Evolutionary conservation across 2,888 invertebrate genomes (phyloP).

Genomic region (Epinotia nisella): DNA sequence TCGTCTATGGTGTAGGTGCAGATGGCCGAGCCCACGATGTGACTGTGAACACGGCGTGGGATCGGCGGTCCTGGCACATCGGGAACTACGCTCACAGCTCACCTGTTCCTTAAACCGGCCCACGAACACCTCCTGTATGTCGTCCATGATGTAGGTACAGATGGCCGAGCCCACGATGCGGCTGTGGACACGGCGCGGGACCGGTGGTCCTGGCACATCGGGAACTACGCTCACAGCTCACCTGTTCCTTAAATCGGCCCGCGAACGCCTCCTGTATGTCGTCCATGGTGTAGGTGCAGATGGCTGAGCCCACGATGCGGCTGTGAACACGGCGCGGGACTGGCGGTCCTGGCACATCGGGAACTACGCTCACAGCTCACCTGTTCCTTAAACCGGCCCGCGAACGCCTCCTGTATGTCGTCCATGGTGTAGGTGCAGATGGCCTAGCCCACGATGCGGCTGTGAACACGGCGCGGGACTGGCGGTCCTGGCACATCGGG

Average conservation of each 20-base stretch:
- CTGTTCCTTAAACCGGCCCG: neutral
- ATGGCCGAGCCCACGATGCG: conserved; percentile 88
- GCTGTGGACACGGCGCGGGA: conserved; percentile 89
- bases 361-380: neutral
- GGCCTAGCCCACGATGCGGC: conserved; percentile 88
- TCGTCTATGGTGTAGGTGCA: conserved; percentile 84
- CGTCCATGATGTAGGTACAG: conserved; percentile 84
- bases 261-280: conserved; percentile 47
- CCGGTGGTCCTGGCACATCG: neutral
- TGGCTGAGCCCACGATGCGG: conserved; percentile 87
- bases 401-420: conserved; percentile 47
- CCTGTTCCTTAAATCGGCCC: neutral
- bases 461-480: conserved; percentile 87
- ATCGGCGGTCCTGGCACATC: conserved; percentile 51
- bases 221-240: neutral
- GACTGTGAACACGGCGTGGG: conserved; percentile 88
- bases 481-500: neutral
- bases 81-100: conserved; percentile 2
- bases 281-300: conserved; percentile 84
- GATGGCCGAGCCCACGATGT: conserved; percentile 88
- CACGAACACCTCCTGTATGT: conserved; percentile 87
- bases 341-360: neutral
- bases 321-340: conserved; percentile 88
- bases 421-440: conserved; percentile 85
- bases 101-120: conserved; percentile 89